These are phyloP conservation scores for Psammodynastes pulverulentus DNA, from an alignment of 2,113 vertebrate species.

Conservation along the genomic window DNA sequence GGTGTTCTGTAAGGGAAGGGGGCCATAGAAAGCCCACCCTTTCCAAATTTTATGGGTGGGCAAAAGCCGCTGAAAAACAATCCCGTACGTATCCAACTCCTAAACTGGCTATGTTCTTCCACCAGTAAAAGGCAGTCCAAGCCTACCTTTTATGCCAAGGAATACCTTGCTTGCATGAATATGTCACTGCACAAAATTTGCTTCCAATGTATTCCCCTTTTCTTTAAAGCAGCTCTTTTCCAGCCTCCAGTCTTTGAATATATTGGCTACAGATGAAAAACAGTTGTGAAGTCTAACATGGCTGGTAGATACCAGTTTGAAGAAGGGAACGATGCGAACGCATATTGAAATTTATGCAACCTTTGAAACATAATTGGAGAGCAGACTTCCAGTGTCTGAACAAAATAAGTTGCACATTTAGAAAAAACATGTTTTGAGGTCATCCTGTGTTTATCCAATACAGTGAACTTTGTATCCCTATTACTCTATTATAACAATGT, in stretches of 20 bases:
- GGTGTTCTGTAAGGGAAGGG: not conserved
- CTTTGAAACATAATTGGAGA: not conserved
- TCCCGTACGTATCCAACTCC: not conserved
- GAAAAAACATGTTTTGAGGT: not conserved
- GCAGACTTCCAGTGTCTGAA: not conserved
- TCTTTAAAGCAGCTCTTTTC: not conserved
- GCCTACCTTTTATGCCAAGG: not conserved
- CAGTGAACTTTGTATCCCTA: not conserved
- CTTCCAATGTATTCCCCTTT: not conserved
- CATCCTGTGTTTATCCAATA: not conserved
- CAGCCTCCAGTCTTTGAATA: not conserved
- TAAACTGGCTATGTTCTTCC: not conserved
- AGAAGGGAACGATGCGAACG: not conserved
- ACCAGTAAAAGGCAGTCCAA: not conserved
- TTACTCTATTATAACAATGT: not conserved
- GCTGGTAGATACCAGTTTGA: not conserved
- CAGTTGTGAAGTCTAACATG: not conserved
- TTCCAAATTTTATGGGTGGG: not conserved
- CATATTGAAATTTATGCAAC: not conserved
- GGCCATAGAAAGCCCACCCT: not conserved
- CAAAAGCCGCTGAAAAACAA: not conserved
- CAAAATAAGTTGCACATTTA: not conserved
- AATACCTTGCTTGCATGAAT: not conserved
- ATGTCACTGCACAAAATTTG: not conserved
- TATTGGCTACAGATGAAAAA: not conserved